phyloP scores from a whole-genome alignment of 2,888 invertebrate genomes.

The Chironomus riparius region DNA sequence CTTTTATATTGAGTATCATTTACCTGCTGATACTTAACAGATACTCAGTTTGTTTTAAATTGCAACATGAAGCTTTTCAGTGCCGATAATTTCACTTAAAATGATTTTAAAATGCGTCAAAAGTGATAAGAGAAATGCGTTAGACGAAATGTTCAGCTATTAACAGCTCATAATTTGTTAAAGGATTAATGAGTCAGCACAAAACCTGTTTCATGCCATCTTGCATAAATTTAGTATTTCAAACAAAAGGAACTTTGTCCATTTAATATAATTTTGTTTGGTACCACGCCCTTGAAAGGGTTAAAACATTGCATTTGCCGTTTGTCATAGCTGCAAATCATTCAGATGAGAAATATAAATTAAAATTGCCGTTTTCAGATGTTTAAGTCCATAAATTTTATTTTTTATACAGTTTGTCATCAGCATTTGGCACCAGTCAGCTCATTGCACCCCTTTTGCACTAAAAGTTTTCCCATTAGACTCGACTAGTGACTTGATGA shows the following conservation, averaged over 20 bases:
- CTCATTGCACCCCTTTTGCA: background rate
- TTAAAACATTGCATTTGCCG: background rate
- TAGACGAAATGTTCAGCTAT: background rate
- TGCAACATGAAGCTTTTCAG: background rate
- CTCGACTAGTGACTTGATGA: background rate
- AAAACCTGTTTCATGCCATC: background rate
- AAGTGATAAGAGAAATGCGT: background rate
- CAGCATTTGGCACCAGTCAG: background rate
- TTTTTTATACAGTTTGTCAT: background rate
- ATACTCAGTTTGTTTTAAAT: background rate
- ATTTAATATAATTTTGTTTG: background rate
- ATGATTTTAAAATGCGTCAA: background rate
- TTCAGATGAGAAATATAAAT: background rate
- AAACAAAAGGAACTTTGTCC: background rate
- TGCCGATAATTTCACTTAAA: background rate
- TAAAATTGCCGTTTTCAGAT: background rate
- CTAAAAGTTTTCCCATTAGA: background rate
- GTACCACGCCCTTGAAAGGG: constrained; percentile 3
- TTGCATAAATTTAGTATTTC: background rate
- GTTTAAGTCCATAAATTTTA: background rate
- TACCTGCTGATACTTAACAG: background rate
- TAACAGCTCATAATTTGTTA: background rate
- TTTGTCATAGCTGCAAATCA: background rate
- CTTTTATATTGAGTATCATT: background rate
- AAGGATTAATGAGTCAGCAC: background rate